These are phyloP conservation scores for Phaetusa simplex DNA, from an alignment of 2,113 vertebrate species.

Conservation along the genomic window DNA sequence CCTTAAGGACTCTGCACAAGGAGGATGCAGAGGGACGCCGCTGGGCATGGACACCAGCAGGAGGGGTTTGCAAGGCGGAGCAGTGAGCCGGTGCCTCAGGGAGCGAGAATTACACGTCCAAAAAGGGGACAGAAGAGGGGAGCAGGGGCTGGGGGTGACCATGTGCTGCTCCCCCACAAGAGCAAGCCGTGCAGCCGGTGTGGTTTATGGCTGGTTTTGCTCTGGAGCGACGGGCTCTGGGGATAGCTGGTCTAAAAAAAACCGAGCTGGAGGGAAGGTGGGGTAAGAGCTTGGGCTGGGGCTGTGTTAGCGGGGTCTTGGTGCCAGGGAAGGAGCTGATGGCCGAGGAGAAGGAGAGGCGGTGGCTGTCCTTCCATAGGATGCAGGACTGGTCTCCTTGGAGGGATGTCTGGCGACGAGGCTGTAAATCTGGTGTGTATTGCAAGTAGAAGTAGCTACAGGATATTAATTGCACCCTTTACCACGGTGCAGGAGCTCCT, in stretches of 20 bases:
- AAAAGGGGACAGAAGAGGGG: neutral
- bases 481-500: neutral
- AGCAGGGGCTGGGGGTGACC: neutral
- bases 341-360: neutral
- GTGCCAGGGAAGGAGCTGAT: neutral
- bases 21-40: fast-evolving
- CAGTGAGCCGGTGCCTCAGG: fast-evolving
- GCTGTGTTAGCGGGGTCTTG: too few species aligned
- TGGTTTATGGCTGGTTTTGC: neutral
- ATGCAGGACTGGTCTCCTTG: neutral
- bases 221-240: neutral
- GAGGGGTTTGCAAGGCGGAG: neutral
- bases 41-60: neutral
- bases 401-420: neutral
- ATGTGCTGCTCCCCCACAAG: neutral
- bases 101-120: fast-evolving
- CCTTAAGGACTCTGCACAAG: neutral
- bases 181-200: neutral
- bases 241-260: neutral
- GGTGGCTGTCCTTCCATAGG: neutral
- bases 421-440: neutral
- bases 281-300: neutral
- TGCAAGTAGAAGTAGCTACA: neutral
- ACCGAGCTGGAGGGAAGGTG: neutral
- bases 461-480: neutral